phyloP scores from a whole-genome alignment of 2,113 vertebrate genomes.

The Siniperca chuatsi region DNA sequence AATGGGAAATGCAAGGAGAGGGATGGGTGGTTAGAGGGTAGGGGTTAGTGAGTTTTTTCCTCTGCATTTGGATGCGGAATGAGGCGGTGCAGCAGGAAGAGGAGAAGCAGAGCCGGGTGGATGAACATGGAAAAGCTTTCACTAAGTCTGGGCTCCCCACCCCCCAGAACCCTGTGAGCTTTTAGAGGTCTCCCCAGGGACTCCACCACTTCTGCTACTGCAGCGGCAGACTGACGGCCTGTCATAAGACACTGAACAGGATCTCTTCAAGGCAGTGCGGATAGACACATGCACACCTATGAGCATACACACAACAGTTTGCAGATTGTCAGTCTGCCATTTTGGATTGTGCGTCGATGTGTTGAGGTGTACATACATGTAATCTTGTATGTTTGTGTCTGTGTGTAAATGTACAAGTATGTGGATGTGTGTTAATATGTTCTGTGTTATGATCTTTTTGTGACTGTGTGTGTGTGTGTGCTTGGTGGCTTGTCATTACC shows the following conservation, averaged over 20 bases:
- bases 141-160: slow-evolving; percentile 66
- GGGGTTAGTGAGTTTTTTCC: slow-evolving; percentile 68
- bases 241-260: slow-evolving; percentile 64
- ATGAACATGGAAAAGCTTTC: slow-evolving; percentile 87
- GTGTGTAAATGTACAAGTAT: not conserved
- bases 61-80: slow-evolving; percentile 62
- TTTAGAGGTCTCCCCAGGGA: slow-evolving; percentile 80
- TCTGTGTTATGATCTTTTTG: slow-evolving; percentile 15
- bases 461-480: slow-evolving; percentile 21
- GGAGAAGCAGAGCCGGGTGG: slow-evolving; percentile 59
- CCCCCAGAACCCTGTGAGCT: slow-evolving; percentile 73
- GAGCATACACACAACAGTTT: slow-evolving; percentile 11
- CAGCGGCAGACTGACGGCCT: slow-evolving; percentile 71
- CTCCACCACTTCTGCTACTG: slow-evolving; percentile 52
- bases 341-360: not conserved
- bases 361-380: not conserved
- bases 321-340: slow-evolving; percentile 8
- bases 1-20: slow-evolving; percentile 43
- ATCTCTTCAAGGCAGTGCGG: slow-evolving; percentile 39
- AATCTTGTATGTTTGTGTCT: not conserved
- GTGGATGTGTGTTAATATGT: not conserved
- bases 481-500: slow-evolving; percentile 58
- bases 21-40: slow-evolving; percentile 44
- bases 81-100: slow-evolving; percentile 50
- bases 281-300: slow-evolving; percentile 17